Evolutionary conservation across 2,888 invertebrate genomes (phyloP), one percentile per base, ranked within the genome.

Genomic region (Thecocarcelia acutangulata): DNA sequence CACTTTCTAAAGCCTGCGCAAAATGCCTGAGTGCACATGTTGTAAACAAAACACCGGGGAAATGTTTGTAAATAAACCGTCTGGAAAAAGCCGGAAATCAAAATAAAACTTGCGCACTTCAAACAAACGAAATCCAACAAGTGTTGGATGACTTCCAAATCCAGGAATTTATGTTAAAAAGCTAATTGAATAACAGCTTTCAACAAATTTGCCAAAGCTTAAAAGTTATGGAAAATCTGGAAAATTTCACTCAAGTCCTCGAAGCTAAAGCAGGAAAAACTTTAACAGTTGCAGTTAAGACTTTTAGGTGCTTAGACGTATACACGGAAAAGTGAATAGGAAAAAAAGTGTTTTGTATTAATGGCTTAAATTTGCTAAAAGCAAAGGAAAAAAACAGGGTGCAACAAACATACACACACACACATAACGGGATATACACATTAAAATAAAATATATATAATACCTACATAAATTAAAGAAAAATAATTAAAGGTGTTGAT

Each of bases 61-160:
- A 85, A 74, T 85, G 86, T 85, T 85, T 86, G 80, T 83, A 79
- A 85, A 85, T 84, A 86, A 86, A 83, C 63, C 42, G 74, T 61
- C 68, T 78, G 80, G 76, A 84, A 81, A 63, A 72, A 28, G 84
- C 83, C 82, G 83, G 66, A 83, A 72, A 74, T 73, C 83, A 83
- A 73, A 84, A 84, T 80, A 84, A 83, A 76, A 66, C 87, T 79
- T 88, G 88, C 88, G 87, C 87, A 82, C 24, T 85, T n/a, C 1
- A 0, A 21, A 13, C 48, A 12, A 63, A 78, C 44, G 56, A 85
- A 86, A 86, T 86, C 87, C 88, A 89, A 89, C 89, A 89, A 88
- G 89, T 89, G 88, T 86, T 80, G 84, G 78, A 80, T 83, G 56
- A 50, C 52, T 84, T 75, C 83, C 83, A 80, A 58, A 59, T 81